These are phyloP conservation scores for Nasua narica DNA, from an alignment of 2,797 vertebrate genomes.

Conservation along the genomic window DNA sequence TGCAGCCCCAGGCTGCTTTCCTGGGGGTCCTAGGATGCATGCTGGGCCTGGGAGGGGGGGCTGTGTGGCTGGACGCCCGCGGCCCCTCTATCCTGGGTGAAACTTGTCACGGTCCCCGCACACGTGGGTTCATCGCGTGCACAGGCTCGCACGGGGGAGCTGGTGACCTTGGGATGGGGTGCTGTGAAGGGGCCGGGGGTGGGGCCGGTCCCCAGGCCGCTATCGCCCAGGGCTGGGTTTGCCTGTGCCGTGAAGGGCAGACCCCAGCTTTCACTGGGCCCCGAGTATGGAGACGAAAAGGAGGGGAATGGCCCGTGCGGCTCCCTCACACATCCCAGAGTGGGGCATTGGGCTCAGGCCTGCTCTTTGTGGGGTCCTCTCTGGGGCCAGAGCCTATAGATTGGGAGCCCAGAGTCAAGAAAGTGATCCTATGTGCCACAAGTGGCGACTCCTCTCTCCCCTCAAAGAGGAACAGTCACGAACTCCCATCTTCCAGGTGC, in stretches of 20 bases:
- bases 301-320: fast-evolving
- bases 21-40: fast-evolving
- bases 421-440: neutral
- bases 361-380: neutral
- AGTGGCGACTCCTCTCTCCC: neutral
- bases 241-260: neutral
- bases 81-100: neutral
- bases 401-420: neutral
- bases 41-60: fast-evolving
- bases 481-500: neutral
- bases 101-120: fast-evolving
- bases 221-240: fast-evolving
- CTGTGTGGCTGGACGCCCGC: neutral
- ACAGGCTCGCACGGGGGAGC: neutral
- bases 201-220: fast-evolving
- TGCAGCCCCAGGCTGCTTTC: neutral
- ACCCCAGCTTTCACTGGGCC: neutral
- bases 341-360: neutral
- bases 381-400: neutral
- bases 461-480: fast-evolving
- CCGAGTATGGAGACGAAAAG: fast-evolving
- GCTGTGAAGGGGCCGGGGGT: fast-evolving
- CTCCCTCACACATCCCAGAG: fast-evolving
- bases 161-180: fast-evolving
- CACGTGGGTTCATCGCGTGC: fast-evolving